These are phyloP conservation scores for Bemisia tabaci DNA, from an alignment of 1,140 invertebrate genomes.

Conservation along the genomic window DNA sequence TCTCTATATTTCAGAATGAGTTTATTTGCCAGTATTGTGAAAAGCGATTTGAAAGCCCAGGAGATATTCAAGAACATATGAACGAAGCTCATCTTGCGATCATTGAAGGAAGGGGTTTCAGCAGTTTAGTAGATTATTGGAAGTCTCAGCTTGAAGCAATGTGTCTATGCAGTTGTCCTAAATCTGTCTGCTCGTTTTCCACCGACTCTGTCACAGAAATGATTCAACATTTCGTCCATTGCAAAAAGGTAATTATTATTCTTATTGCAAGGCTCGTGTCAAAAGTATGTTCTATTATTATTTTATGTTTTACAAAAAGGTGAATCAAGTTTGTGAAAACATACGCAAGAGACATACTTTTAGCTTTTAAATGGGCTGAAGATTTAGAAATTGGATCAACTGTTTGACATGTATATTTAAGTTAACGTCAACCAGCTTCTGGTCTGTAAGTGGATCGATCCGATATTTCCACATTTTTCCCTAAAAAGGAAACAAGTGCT, in stretches of 20 bases:
- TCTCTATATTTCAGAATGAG: background rate
- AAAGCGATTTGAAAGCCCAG: background rate
- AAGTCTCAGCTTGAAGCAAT: background rate
- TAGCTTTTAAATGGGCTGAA: no score
- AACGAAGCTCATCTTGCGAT: background rate
- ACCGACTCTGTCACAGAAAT: background rate
- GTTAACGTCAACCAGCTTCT: no score
- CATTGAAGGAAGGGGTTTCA: background rate
- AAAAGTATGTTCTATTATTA: no score
- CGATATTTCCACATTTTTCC: no score
- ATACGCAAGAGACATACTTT: no score
- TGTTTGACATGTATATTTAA: no score
- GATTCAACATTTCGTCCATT: background rate
- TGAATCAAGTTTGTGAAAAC: no score
- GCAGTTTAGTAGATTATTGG: background rate
- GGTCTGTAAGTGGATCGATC: no score
- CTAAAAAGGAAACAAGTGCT: no score
- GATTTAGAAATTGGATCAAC: no score
- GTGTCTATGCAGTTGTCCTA: background rate
- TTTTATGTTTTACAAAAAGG: no score
- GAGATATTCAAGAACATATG: background rate
- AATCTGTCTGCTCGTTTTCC: background rate
- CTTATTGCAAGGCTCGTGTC: no score
- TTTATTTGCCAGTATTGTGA: background rate
- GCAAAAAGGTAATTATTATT: background rate